A percentile compares a stretch with the other conserved stretches of the same genome.
Conservation (phyloP, 2,888 invertebrate species). For the Acanthopleura granulata region DNA sequence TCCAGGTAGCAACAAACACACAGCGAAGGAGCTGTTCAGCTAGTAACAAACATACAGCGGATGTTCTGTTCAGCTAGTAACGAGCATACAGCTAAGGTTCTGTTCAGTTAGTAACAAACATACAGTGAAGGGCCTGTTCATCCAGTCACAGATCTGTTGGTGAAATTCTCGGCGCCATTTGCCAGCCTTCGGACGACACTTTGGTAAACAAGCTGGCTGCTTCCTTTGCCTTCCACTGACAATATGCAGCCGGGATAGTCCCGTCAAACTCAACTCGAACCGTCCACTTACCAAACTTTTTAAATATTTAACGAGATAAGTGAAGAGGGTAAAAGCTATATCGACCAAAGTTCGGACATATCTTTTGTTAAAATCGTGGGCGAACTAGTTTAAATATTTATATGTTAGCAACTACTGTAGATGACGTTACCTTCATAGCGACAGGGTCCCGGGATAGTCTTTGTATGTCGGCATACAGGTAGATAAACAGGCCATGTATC, state of each 20-base stretch:
- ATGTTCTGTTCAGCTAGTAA: too few relatives aligned
- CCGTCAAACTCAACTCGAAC: not conserved
- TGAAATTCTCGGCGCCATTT: too few relatives aligned
- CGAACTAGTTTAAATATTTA: not conserved
- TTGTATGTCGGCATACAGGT: not conserved
- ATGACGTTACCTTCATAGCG: not conserved
- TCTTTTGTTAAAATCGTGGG: not conserved
- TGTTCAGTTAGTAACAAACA: too few relatives aligned
- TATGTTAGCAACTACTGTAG: not conserved
- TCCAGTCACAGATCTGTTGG: too few relatives aligned
- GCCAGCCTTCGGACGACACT: too few relatives aligned
- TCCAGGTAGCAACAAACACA: too few relatives aligned
- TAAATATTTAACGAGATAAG: constrained; percentile 4
- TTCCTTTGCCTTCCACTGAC: not conserved
- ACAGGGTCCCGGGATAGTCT: not conserved
- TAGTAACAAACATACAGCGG: too few relatives aligned
- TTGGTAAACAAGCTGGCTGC: too few relatives aligned
- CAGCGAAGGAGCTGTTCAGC: too few relatives aligned
- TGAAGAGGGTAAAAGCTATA: not conserved
- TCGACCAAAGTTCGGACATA: not conserved
- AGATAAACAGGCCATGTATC: not conserved
- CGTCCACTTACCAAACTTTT: not conserved
- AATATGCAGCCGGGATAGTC: not conserved
- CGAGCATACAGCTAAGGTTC: too few relatives aligned
- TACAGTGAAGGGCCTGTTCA: too few relatives aligned